A percentile compares a stretch with the other conserved stretches of the same genome.
Conservation (phyloP, 2,113 vertebrate species). For the Stegostoma tigrinum region DNA sequence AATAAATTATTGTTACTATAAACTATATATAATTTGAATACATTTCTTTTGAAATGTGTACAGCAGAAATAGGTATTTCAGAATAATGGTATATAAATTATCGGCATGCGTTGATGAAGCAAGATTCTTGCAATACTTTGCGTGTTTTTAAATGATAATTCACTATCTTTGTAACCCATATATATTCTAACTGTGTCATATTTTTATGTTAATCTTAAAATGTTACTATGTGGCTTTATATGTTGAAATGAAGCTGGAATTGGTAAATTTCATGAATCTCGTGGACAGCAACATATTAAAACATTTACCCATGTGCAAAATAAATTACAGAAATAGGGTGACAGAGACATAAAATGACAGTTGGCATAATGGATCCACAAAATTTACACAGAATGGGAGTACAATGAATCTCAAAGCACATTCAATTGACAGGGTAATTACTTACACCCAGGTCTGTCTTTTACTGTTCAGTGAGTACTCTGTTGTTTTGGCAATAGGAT, state of each 20-base stretch:
- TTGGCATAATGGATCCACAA: conserved; percentile 37
- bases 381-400: conserved; percentile 36
- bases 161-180: background rate
- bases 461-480: conserved; percentile 36
- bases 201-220: conserved; percentile 33
- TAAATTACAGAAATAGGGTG: conserved; percentile 37
- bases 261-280: conserved; percentile 34
- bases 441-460: conserved; percentile 36
- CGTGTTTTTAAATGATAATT: conserved; percentile 13
- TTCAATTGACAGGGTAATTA: conserved; percentile 38
- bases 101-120: background rate
- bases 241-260: conserved; percentile 25
- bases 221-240: conserved; percentile 2
- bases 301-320: conserved; percentile 36
- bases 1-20: background rate
- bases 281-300: conserved; percentile 34
- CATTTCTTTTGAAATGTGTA: background rate
- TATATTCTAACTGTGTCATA: background rate
- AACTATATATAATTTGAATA: background rate
- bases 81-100: background rate
- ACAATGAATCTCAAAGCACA: conserved; percentile 37
- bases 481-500: conserved; percentile 37
- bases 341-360: conserved; percentile 37
- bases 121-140: background rate
- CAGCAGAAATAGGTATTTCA: background rate